phyloP scores from a whole-genome alignment of 2,113 vertebrate species.

The Sinocyclocheilus anshuiensis region DNA sequence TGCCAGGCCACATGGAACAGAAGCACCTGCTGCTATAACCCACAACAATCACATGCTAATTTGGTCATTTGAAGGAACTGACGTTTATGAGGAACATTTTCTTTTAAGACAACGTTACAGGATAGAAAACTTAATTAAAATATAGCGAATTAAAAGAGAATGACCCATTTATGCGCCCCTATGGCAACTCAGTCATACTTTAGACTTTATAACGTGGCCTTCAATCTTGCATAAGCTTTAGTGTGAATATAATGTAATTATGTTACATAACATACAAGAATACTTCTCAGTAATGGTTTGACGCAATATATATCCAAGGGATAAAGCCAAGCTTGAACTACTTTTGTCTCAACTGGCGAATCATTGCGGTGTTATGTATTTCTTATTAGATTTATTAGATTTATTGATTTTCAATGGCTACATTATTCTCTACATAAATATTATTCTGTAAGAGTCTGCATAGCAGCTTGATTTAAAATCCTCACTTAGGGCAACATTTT shows the following conservation, averaged over 20 bases:
- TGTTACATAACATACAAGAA: slow-evolving; percentile 41
- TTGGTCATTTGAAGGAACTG: background rate
- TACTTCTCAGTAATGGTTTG: slow-evolving; percentile 5
- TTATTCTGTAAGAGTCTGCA: background rate
- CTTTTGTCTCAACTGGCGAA: slow-evolving; percentile 1
- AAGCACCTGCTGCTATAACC: background rate
- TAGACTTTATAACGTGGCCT: background rate
- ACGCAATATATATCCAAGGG: slow-evolving; percentile 10
- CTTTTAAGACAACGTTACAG: background rate
- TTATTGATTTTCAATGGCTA: background rate
- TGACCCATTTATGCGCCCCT: background rate
- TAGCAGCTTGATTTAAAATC: slow-evolving; percentile 31
- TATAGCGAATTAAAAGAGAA: background rate
- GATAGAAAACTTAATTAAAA: background rate
- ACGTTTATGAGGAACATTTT: background rate
- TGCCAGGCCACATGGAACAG: slow-evolving; percentile 8
- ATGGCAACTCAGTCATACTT: slow-evolving; percentile 22
- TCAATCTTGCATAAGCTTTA: slow-evolving; percentile 37
- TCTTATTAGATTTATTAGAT: background rate
- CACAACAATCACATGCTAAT: background rate
- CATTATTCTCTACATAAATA: background rate
- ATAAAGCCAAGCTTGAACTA: background rate
- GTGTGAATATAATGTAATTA: slow-evolving; percentile 32
- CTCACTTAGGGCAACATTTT: slow-evolving; percentile 21
- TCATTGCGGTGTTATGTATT: background rate